These are phyloP conservation scores for Ptychobarbus kaznakovi DNA, from an alignment of 2,797 vertebrate genomes.

Conservation along the genomic window DNA sequence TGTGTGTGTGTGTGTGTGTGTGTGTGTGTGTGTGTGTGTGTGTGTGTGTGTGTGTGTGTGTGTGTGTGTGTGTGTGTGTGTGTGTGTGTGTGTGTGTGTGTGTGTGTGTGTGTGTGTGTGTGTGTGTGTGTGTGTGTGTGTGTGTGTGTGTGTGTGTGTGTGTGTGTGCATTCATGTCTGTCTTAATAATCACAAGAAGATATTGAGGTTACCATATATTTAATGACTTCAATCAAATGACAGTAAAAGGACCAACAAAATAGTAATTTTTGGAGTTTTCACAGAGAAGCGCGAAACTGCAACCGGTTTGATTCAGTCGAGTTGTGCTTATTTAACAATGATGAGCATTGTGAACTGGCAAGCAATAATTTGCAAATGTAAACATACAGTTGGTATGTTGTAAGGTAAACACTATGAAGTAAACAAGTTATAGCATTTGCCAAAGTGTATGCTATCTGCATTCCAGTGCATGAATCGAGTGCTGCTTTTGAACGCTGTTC, in stretches of 20 bases:
- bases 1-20: too few relatives aligned
- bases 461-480: conserved; percentile 23
- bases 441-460: not conserved
- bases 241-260: not conserved
- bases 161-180: not conserved
- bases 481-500: conserved; percentile 20
- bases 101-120: not conserved
- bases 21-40: too few relatives aligned
- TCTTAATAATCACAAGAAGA: conserved; percentile 12
- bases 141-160: not conserved
- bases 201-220: conserved; percentile 14
- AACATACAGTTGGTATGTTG: conserved; percentile 33
- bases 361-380: conserved; percentile 26
- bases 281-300: not conserved
- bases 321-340: conserved; percentile 21
- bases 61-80: not conserved
- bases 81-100: not conserved
- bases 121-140: not conserved
- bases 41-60: too few relatives aligned
- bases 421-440: conserved; percentile 8
- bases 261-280: not conserved
- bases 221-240: not conserved
- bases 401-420: not conserved
- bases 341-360: conserved; percentile 2
- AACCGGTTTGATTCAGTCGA: not conserved